Conservation (phyloP, 37 sponge, comb jelly and placozoan species). For the Spongilla lacustris region DNA sequence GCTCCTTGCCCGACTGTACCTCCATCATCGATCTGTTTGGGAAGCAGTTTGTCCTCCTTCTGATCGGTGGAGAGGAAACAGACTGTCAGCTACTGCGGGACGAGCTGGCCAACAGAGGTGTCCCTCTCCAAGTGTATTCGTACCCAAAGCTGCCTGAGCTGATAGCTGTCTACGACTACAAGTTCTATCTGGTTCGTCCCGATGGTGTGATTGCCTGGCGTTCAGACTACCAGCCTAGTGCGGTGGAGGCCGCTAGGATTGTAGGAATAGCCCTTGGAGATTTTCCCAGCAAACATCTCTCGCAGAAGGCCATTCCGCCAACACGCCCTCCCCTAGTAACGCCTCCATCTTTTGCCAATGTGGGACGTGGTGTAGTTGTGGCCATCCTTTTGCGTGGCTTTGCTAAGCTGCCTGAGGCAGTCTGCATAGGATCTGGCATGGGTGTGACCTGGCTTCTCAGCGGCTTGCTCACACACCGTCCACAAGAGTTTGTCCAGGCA, state of each 20-base stretch:
- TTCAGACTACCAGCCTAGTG: conserved; percentile 64
- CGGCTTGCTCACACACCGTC: background rate
- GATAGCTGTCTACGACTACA: conserved; percentile 42
- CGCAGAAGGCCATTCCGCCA: background rate
- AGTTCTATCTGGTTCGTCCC: conserved; percentile 80
- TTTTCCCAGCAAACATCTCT: conserved; percentile 6
- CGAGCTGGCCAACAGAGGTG: conserved; percentile 23
- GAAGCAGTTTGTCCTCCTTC: conserved; percentile 47
- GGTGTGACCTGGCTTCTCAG: conserved; percentile 26
- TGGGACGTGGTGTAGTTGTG: background rate
- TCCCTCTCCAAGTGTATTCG: conserved; percentile 29
- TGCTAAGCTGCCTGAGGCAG: conserved; percentile 1
- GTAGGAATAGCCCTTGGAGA: conserved; percentile 43
- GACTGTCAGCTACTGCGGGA: conserved; percentile 51
- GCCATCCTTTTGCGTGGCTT: conserved; percentile 7
- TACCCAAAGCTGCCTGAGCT: conserved; percentile 48
- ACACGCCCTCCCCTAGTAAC: background rate
- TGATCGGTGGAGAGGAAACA: conserved; percentile 59
- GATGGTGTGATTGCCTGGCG: conserved; percentile 82
- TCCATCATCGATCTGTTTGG: conserved; percentile 76
- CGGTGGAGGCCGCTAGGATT: conserved; percentile 35
- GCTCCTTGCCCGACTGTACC: conserved; percentile 36
- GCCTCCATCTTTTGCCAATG: background rate
- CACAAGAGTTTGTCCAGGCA: conserved; percentile 13
- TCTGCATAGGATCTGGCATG: conserved; percentile 16